Evolutionary conservation across 1,140 invertebrate genomes (phyloP).

Genomic region (Lordiphosa collinella): DNA sequence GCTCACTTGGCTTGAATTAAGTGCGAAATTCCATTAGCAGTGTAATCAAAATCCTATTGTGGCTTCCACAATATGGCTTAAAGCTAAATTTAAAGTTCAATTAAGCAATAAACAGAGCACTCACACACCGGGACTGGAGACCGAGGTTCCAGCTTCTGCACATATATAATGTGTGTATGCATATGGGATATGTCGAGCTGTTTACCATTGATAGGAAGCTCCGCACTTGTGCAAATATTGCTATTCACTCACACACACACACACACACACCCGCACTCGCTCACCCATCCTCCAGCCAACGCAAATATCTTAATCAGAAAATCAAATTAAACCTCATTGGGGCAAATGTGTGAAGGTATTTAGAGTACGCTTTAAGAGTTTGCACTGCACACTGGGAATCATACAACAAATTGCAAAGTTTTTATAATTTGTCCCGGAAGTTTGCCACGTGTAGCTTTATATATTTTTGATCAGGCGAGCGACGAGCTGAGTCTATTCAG

Average conservation of each 20-base stretch:
- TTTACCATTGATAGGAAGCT: slow-evolving; percentile 25
- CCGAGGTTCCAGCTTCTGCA: slow-evolving; percentile 3
- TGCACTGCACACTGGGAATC: too few relatives aligned
- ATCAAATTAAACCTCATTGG: slow-evolving; percentile 54
- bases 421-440: too few relatives aligned
- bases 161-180: slow-evolving; percentile 17
- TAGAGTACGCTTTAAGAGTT: neutral
- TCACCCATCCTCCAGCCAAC: neutral
- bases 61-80: slow-evolving; percentile 6
- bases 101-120: slow-evolving; percentile 61
- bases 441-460: too few relatives aligned
- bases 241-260: slow-evolving; percentile 52
- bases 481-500: too few relatives aligned
- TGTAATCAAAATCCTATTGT: slow-evolving; percentile 18
- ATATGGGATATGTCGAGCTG: slow-evolving; percentile 20
- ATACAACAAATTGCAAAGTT: too few relatives aligned
- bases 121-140: slow-evolving; percentile 8
- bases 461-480: too few relatives aligned
- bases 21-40: slow-evolving; percentile 54
- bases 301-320: slow-evolving; percentile 52
- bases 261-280: neutral
- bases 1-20: slow-evolving; percentile 25
- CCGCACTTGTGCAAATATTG: slow-evolving; percentile 65
- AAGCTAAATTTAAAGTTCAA: slow-evolving; percentile 53
- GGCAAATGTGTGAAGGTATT: slow-evolving; percentile 9